Evolutionary conservation across 2,888 invertebrate genomes (phyloP), one percentile per base, ranked within the genome.

Genomic region (Hedya salicella): DNA sequence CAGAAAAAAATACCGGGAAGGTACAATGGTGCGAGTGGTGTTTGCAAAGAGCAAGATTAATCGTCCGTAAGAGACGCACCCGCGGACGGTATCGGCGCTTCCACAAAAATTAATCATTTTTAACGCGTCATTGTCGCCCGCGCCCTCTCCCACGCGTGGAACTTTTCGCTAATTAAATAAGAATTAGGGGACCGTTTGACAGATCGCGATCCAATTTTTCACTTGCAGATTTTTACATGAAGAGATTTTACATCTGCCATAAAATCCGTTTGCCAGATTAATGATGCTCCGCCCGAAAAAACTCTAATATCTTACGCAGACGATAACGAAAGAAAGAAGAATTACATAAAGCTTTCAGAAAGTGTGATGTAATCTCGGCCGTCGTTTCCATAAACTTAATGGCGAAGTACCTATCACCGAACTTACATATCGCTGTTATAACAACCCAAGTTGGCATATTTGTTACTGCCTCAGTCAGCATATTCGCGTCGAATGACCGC

Each of bases 401-500:
- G 85, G 91, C 86, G 85, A 90, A 91, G 90, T 91, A 66, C 66
- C 66, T 66, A 91, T 91, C 89, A 91, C 87, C 87, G 89, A 92
- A 91, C 86, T 91, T 90, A 91, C 91, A 91, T 91, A 92, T 89
- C 89, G 89, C 88, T 85, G 90, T 91, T 92, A 91, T 92, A 92
- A 91, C 91, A 89, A 87, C 89, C 89, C 78, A 91, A 91, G 83
- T 92, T 91, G 90, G 91, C 89, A 90, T 92, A 92, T 92, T 91
- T 91, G 92, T 91, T 91, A 91, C 89, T 86, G 86, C 83, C 89
- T 86, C 89, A 89, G 91, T 92, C 91, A 91, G 91, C 92, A 92
- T 92, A 91, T 91, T 91, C 90, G 86, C 89, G 85, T 90, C 86
- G 90, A 91, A 91, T 92, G 91, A 91, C 92, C 92, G 91, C 89